phyloP scores from a whole-genome alignment of 2,113 vertebrate species.

The Ptilorrhoa leucosticta region DNA sequence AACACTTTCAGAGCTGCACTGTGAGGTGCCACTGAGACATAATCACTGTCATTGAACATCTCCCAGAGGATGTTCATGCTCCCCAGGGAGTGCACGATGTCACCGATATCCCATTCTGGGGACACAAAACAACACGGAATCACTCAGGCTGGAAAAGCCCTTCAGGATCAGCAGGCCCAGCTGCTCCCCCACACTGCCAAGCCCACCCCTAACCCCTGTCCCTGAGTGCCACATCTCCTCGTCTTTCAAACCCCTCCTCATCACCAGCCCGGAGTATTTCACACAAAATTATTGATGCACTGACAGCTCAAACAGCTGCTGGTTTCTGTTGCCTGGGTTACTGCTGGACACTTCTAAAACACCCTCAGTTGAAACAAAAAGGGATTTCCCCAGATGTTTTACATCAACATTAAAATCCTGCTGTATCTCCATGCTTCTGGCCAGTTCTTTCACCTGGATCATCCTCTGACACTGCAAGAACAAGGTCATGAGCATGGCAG shows the following conservation, averaged over 20 bases:
- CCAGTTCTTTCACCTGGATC: fast-evolving
- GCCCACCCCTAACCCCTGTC: background rate
- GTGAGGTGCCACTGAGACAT: slow-evolving; percentile 85
- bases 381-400: background rate
- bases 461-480: background rate
- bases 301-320: background rate
- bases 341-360: background rate
- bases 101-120: slow-evolving; percentile 79
- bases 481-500: fast-evolving
- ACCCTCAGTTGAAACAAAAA: background rate
- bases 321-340: fast-evolving
- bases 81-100: slow-evolving; percentile 80
- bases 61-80: slow-evolving; percentile 82
- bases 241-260: background rate
- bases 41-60: slow-evolving; percentile 81
- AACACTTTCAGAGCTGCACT: slow-evolving; percentile 87
- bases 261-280: background rate
- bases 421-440: background rate
- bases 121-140: background rate
- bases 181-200: background rate
- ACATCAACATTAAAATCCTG: background rate
- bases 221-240: background rate
- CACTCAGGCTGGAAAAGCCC: background rate
- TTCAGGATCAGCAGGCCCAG: background rate
- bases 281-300: background rate